phyloP scores from a whole-genome alignment of 2,113 vertebrate species.

The Catharus fuscescens region DNA sequence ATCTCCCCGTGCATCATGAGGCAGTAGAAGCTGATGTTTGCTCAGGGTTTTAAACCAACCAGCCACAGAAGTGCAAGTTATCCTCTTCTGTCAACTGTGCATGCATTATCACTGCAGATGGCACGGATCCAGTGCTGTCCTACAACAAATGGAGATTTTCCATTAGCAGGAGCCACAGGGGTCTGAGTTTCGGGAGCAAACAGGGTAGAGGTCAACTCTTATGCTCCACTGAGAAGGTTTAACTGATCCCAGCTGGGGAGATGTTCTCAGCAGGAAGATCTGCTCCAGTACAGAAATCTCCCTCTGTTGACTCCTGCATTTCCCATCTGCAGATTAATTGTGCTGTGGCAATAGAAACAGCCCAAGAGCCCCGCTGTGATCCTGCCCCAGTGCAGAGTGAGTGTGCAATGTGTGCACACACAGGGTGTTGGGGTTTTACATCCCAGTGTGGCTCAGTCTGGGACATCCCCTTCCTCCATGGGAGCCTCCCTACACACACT shows the following conservation, averaged over 20 bases:
- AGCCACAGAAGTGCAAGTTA: slow-evolving; percentile 30
- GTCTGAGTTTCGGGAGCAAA: background rate
- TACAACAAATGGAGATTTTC: slow-evolving; percentile 17
- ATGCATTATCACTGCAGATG: slow-evolving; percentile 39
- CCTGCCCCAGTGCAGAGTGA: background rate
- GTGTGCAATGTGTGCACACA: background rate
- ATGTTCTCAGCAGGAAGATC: background rate
- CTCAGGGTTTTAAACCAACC: background rate
- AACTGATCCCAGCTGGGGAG: slow-evolving; percentile 49
- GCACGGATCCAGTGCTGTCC: background rate
- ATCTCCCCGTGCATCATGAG: background rate
- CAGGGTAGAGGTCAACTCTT: background rate
- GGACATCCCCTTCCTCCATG: background rate
- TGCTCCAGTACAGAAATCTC: background rate
- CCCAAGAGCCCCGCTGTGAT: background rate
- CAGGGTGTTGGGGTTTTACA: background rate
- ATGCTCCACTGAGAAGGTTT: slow-evolving; percentile 10
- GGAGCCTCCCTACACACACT: background rate
- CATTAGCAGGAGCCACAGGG: slow-evolving; percentile 43
- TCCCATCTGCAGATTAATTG: slow-evolving; percentile 15
- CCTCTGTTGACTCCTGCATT: background rate
- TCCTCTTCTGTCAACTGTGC: slow-evolving; percentile 43
- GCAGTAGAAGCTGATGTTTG: slow-evolving; percentile 4
- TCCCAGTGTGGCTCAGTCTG: background rate
- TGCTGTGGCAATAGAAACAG: background rate